These are phyloP conservation scores for Intellagama lesueurii DNA, from an alignment of 2,797 vertebrate species.

Conservation along the genomic window DNA sequence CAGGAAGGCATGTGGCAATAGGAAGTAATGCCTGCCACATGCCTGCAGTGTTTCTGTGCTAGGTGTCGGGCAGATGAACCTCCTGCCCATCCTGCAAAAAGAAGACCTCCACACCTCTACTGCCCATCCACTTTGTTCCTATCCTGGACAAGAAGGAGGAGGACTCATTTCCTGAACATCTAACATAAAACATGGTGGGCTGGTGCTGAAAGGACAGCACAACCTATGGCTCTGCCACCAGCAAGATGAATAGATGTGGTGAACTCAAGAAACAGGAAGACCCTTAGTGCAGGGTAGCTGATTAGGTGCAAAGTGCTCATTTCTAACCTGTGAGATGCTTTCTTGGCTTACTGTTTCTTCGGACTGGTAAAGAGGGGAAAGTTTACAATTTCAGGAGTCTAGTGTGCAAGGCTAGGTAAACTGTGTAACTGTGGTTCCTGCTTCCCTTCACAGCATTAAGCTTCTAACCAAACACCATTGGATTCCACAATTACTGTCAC, in stretches of 20 bases:
- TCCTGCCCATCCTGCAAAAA: no score
- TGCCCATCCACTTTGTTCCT: background rate
- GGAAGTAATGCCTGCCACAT: no score
- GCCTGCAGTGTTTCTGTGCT: no score
- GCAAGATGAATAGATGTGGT: background rate
- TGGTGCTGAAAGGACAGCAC: background rate
- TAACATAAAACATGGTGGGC: background rate
- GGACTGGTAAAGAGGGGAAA: background rate
- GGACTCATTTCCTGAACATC: background rate
- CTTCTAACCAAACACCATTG: background rate
- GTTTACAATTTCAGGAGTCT: background rate
- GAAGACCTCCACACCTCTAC: no score
- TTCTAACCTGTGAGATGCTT: background rate
- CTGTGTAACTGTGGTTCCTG: background rate
- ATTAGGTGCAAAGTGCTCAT: no score
- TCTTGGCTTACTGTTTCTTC: background rate
- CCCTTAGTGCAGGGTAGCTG: background rate
- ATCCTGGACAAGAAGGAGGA: background rate
- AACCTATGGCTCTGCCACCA: background rate
- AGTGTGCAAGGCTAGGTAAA: background rate
- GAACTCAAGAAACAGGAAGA: background rate
- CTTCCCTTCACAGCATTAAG: background rate
- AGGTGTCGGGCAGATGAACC: no score
- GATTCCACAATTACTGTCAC: no score
- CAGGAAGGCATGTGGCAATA: no score